Evolutionary conservation across 2,888 invertebrate genomes (phyloP).

Genomic region (Fissipunctia ypsillon): DNA sequence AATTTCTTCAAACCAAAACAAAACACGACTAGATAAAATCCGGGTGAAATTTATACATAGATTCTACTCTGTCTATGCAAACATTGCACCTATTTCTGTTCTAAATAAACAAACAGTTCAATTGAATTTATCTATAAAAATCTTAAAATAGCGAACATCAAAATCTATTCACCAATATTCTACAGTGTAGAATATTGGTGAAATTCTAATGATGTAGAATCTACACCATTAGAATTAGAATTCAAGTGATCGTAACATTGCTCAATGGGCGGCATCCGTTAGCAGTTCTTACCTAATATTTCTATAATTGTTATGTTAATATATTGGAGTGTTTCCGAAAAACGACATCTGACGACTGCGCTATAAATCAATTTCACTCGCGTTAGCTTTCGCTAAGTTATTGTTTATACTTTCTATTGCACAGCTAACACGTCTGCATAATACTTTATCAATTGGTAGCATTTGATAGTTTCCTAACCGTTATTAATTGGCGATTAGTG

Average conservation of each 20-base stretch:
- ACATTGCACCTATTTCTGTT: constrained; percentile 55
- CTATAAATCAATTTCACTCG: constrained; percentile 89
- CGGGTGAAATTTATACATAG: constrained; percentile 46
- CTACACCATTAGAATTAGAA: constrained; percentile 50
- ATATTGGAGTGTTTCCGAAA: constrained; percentile 86
- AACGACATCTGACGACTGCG: constrained; percentile 80
- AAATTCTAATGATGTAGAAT: too few relatives aligned
- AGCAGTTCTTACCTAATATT: constrained; percentile 82
- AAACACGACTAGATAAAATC: constrained; percentile 46
- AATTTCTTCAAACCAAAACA: constrained; percentile 37
- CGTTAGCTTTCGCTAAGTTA: constrained; percentile 88
- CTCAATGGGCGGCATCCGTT: constrained; percentile 74
- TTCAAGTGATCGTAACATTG: constrained; percentile 66
- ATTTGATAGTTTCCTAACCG: constrained; percentile 83
- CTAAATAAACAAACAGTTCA: constrained; percentile 55
- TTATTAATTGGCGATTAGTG: constrained; percentile 80
- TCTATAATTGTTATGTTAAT: constrained; percentile 89
- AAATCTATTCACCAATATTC: constrained; percentile 38
- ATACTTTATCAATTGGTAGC: constrained; percentile 85
- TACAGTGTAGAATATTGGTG: too few relatives aligned
- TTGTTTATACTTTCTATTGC: constrained; percentile 90
- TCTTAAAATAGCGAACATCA: constrained; percentile 50
- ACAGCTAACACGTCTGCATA: constrained; percentile 73
- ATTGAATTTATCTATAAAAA: constrained; percentile 59
- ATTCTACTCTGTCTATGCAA: constrained; percentile 34